Evolutionary conservation across 2,113 vertebrate species (phyloP), one percentile per base, ranked within the genome.

Genomic region (Osmerus mordax): DNA sequence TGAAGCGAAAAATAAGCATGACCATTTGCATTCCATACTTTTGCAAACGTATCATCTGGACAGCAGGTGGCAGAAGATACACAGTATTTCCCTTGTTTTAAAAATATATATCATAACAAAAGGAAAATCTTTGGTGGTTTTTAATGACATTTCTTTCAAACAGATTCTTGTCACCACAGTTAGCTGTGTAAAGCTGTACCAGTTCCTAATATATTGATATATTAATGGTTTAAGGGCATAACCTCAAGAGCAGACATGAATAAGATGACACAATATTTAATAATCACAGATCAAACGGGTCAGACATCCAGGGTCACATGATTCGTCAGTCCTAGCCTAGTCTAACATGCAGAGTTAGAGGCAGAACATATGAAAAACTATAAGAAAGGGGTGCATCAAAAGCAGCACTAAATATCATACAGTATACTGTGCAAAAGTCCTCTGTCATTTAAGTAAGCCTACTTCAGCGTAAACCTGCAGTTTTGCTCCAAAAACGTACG

Each of bases 361-460:
- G 28, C 69, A 56, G 21, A 60, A 74, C 21, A 14, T 66, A 56
- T 59, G 29, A 12, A 71, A 56, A 63, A 80, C 58, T 51, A 67
- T 47, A 59, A 67, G 32, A 18, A 29, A 69, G 13, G 59, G 60
- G 21, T 55, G 65, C 41, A 54, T 70, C 47, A 65, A 63, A 70
- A 80, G 75, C 81, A 78, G 81, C 72, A 67, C 67, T 76, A 32
- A 68, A 60, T 21, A 59, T 68, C 78, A 79, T 67, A 79, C 53
- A 62, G 2, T 23, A 65, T 11, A 41, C 71, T 61, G 73, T 78
- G 80, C 80, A 79, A 82, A 73, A 51, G n/a, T 53, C 36, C 67
- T 65, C 65, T 67, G 55, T 47, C 60, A 58, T 23, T 76, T 75
- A 23, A 70, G n/a, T 60, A 67, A 52, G 65, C 51, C 73, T 60